Evolutionary conservation across 1,140 invertebrate species (phyloP), one percentile per base, ranked within the genome.

Genomic region (Chrysoperla carnea): DNA sequence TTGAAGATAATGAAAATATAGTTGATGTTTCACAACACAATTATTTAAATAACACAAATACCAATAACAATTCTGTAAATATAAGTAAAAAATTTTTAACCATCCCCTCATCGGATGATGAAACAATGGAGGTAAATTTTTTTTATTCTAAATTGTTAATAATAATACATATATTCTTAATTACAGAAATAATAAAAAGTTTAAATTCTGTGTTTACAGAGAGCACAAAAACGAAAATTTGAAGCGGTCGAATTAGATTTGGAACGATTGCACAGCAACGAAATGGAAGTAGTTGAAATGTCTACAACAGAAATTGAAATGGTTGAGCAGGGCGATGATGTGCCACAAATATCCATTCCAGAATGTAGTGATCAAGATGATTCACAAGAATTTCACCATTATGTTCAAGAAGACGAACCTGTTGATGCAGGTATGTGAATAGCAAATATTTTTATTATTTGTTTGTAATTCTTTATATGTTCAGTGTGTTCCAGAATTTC

Each of bases 51-150:
- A 46, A 14, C 7, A 35, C 12, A 12, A 11, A 14, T 8, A 42
- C 8, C 11, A 36, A 6, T 41, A 49, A 29, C 31, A 29, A 9
- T 41, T 45, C n/a, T 45, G 46, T 12, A 46, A 48, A 15, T 49
- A 51, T 42, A 44, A 52, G 52, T 1, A 52, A 56, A 27, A 60
- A 56, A 41, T 55, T 57, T 33, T 41, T 58, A 28, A 51, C 55
- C 45, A 58, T 60, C 28, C 56, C 58, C 8, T 57, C 56, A 23
- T 55, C 56, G 9, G 58, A 60, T 48, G 58, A 60, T 28, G 58
- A 60, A 8, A 49, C 45, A 46, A 13, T 36, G 12, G 12, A 36
- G 12, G 12, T 36, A 13, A 36, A n/a, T n/a, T n/a, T n/a, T n/a
- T n/a, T n/a, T n/a, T n/a, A n/a, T n/a, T n/a, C n/a, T n/a, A n/a